Evolutionary conservation across 1,140 invertebrate genomes (phyloP).

Genomic region (Drosophila kanapiae): DNA sequence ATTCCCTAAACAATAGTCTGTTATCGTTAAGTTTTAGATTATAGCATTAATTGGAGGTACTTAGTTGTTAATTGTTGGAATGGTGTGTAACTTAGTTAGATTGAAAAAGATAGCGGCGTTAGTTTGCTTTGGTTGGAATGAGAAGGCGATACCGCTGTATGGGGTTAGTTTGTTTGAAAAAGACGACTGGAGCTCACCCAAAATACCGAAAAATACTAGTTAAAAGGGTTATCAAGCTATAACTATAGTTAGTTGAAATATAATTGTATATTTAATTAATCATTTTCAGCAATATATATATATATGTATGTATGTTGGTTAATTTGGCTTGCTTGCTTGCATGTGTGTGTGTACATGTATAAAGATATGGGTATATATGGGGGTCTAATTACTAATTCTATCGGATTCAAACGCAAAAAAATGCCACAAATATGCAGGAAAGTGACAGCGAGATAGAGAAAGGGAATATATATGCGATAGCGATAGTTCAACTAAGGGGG

Average conservation of each 20-base stretch:
- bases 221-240: slow-evolving; percentile 20
- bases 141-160: slow-evolving; percentile 1
- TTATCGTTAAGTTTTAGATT: background rate
- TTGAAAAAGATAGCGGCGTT: background rate
- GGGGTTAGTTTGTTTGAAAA: background rate
- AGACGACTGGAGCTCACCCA: slow-evolving; percentile 11
- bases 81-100: background rate
- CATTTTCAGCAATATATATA: slow-evolving; percentile 17
- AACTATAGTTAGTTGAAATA: slow-evolving; percentile 23
- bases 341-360: slow-evolving; percentile 37
- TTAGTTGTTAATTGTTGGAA: slow-evolving; percentile 1
- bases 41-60: background rate
- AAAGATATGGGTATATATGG: slow-evolving; percentile 21
- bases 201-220: slow-evolving; percentile 10
- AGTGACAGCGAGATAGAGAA: slow-evolving; percentile 19
- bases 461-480: background rate
- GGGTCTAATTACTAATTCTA: slow-evolving; percentile 34
- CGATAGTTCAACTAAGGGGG: slow-evolving; percentile 18
- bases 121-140: slow-evolving; percentile 2
- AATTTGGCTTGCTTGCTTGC: slow-evolving; percentile 58
- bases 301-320: slow-evolving; percentile 12
- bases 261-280: slow-evolving; percentile 18
- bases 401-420: slow-evolving; percentile 29
- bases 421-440: slow-evolving; percentile 64
- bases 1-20: no score